These are phyloP conservation scores for Psilopogon haemacephalus DNA, from an alignment of 2,113 vertebrate species.

Conservation along the genomic window DNA sequence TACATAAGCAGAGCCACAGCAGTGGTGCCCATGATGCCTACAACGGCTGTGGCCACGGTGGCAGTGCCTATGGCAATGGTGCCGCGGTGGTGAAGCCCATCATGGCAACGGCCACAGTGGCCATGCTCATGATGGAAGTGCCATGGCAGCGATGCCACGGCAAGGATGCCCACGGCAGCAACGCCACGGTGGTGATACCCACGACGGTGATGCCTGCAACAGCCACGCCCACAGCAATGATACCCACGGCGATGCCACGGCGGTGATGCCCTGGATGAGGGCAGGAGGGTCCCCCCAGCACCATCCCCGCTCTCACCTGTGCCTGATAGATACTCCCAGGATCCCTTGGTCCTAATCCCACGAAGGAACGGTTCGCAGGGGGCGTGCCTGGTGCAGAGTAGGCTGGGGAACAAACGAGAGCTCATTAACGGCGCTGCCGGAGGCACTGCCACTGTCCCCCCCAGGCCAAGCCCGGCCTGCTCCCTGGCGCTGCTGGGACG, in stretches of 20 bases:
- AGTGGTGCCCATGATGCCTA: background rate
- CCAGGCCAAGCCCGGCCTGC: background rate
- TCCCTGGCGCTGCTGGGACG: background rate
- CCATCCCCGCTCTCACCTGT: slow-evolving; percentile 84
- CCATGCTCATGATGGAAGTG: no score
- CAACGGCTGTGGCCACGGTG: background rate
- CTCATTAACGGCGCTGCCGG: slow-evolving; percentile 61
- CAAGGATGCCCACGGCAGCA: background rate
- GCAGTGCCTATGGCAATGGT: background rate
- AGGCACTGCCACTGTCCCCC: background rate
- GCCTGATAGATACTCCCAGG: slow-evolving; percentile 92
- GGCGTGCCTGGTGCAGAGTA: slow-evolving; percentile 92
- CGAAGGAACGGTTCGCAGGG: slow-evolving; percentile 92
- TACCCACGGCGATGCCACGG: background rate
- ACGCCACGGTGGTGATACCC: background rate
- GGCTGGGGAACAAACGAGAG: slow-evolving; percentile 81
- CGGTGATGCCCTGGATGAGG: background rate
- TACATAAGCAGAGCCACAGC: background rate
- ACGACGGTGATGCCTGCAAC: background rate
- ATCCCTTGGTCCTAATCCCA: slow-evolving; percentile 93
- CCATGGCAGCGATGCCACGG: background rate
- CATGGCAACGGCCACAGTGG: no score
- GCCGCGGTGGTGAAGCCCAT: background rate
- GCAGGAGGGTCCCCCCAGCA: slow-evolving; percentile 46
- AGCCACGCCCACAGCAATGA: background rate